Evolutionary conservation across 2,113 vertebrate species (phyloP), one percentile per base, ranked within the genome.

Genomic region (Pipa parva): DNA sequence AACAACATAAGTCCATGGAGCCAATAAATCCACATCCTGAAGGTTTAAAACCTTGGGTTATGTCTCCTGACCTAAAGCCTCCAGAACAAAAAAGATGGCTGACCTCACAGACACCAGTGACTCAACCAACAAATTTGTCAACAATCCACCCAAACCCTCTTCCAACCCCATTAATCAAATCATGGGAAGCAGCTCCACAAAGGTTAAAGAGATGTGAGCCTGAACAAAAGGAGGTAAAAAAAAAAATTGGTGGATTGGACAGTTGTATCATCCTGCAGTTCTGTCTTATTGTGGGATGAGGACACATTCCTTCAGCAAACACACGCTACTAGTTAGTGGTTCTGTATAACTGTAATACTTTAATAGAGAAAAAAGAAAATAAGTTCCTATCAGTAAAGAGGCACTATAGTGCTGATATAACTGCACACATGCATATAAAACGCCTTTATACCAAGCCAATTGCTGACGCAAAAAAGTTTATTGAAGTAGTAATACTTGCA

Each of bases 1-100:
- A 79, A 76, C 74, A 48, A 50, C 76, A 68, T 24, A 83, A 74
- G 56, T 80, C 71, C 75, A 91, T 90, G 89, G 90, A 92, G 79
- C 77, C 76, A 0, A 88, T 89, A 55, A 85, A 85, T 74, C 72
- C 79, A 75, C 50, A 92, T 84, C 67, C 85, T 74, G 67, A 91
- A 93, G 67, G 87, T 37, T 87, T 89, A 0, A 93, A 94, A 73
- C 86, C 87, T 29, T 96, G 94, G 95, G 88, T 93, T 55, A 66
- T 79, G 67, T 85, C 92, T 72, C 60, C 81, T 71, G 79, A 85
- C 29, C 15, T 68, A 50, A 80, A 84, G 50, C 71, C 78, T 7
- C 81, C 78, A 31, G 77, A 86, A 20, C 76, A 81, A 73, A 87
- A 79, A 68, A 84, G 77, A 46, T 80, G 78, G 59, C 15, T 69